phyloP scores from a whole-genome alignment of 92 coral and sea anemone genomes.

The Siderastrea radians region DNA sequence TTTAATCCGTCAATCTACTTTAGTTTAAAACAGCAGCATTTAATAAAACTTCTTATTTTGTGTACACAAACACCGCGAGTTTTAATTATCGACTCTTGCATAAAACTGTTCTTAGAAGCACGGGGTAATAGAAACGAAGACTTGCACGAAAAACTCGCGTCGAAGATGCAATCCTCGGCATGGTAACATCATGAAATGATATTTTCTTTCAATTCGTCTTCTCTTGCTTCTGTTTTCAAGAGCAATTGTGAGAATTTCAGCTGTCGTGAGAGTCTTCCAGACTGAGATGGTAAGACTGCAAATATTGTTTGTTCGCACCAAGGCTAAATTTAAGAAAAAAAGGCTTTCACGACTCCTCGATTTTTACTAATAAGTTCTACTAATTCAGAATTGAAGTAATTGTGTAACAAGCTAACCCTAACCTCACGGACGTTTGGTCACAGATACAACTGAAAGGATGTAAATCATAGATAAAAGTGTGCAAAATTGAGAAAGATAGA shows the following conservation, averaged over 20 bases:
- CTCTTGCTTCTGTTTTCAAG: background rate
- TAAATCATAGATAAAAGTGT: background rate
- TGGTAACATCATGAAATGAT: too few relatives aligned
- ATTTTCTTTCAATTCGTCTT: background rate
- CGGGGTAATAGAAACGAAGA: background rate
- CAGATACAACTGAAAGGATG: background rate
- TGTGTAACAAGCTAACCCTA: too few relatives aligned
- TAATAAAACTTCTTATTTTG: slow-evolving; percentile 21
- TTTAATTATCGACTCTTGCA: background rate
- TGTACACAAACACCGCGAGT: slow-evolving; percentile 18
- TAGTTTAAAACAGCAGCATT: background rate
- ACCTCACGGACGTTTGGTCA: background rate
- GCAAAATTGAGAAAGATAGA: background rate
- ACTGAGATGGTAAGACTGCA: background rate
- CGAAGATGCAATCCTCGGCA: too few relatives aligned
- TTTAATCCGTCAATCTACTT: background rate
- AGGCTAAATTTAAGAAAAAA: background rate
- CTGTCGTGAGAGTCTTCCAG: background rate
- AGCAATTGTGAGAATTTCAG: background rate
- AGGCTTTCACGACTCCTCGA: background rate
- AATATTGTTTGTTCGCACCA: background rate
- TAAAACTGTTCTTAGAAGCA: background rate
- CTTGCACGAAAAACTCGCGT: background rate
- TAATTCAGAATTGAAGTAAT: too few relatives aligned
- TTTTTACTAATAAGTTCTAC: background rate